phyloP scores from a whole-genome alignment of 2,113 vertebrate genomes.

The Clinocottus analis region DNA sequence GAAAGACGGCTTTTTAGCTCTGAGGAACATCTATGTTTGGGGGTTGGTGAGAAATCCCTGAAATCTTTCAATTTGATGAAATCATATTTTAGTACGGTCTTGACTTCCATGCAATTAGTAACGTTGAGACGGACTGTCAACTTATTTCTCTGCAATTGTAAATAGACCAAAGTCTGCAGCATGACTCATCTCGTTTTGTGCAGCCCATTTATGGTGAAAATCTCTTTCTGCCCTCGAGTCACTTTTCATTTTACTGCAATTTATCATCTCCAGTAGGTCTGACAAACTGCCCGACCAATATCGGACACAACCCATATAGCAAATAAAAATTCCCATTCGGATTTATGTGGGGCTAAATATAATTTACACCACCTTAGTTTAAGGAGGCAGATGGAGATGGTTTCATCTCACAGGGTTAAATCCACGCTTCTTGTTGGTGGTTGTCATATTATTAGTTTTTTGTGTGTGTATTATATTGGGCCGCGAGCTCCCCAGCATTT shows the following conservation, averaged over 20 bases:
- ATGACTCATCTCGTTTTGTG: constrained; percentile 61
- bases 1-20: constrained; percentile 34
- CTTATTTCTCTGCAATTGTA: constrained; percentile 25
- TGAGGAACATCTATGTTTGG: constrained; percentile 2
- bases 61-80: neutral
- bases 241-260: constrained; percentile 70
- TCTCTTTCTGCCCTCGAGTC: constrained; percentile 57
- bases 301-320: constrained; percentile 23
- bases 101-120: neutral
- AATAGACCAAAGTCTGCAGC: constrained; percentile 55
- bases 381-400: neutral
- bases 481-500: neutral
- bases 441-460: neutral
- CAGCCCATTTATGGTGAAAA: constrained; percentile 54
- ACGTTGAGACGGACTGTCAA: constrained; percentile 3
- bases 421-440: neutral
- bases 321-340: constrained; percentile 16
- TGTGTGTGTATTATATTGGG: neutral
- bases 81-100: neutral
- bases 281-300: constrained; percentile 37
- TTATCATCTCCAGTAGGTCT: constrained; percentile 50
- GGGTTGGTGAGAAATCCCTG: neutral
- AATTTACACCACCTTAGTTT: neutral
- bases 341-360: constrained; percentile 32
- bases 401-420: neutral